phyloP scores from a whole-genome alignment of 2,113 vertebrate genomes.

The Melanerpes aurifrons region DNA sequence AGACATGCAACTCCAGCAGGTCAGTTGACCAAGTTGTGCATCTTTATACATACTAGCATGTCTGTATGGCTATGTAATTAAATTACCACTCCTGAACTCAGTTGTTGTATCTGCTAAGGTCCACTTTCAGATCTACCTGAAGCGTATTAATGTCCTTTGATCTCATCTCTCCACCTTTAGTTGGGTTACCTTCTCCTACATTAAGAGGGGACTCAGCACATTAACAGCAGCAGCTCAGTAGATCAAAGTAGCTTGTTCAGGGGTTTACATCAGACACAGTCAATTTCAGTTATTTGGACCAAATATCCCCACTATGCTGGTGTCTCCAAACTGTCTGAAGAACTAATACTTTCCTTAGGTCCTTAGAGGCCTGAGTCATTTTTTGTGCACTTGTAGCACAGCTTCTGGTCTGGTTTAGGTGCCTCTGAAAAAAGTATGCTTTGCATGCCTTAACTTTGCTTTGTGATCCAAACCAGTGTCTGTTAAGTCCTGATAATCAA shows the following conservation, averaged over 20 bases:
- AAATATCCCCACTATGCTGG: background rate
- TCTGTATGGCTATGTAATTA: background rate
- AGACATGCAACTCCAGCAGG: background rate
- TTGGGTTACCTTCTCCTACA: background rate
- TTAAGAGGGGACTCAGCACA: background rate
- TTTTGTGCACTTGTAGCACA: rapidly evolving
- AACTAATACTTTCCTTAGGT: background rate
- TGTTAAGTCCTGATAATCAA: background rate
- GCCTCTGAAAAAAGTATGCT: background rate
- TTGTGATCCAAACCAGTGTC: background rate
- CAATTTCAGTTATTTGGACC: background rate
- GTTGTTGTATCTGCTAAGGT: background rate
- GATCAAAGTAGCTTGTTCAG: background rate
- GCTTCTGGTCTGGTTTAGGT: background rate
- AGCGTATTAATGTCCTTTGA: background rate
- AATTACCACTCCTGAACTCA: no score
- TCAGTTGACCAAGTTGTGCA: background rate
- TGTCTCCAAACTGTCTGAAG: background rate
- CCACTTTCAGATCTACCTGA: background rate
- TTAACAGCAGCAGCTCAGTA: background rate
- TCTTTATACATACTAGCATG: background rate
- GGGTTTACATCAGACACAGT: background rate
- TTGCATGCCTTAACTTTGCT: background rate
- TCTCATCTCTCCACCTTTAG: background rate
- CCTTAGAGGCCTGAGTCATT: background rate